Conservation (phyloP, 2,888 invertebrate species). For the Leucozona laternaria region DNA sequence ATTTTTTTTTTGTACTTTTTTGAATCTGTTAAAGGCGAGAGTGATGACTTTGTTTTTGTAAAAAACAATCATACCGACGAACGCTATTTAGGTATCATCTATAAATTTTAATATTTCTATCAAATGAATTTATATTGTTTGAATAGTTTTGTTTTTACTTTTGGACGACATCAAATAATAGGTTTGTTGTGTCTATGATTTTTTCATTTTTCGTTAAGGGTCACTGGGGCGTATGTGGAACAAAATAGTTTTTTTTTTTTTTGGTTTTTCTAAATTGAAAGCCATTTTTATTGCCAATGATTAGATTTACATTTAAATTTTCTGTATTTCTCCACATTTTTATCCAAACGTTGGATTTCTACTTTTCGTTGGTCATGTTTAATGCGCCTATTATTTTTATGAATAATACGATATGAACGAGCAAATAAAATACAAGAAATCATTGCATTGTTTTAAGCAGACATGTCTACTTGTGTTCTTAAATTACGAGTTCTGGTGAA, state of each 20-base stretch:
- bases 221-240: slow-evolving; percentile 17
- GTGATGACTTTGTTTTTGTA: slow-evolving; percentile 6
- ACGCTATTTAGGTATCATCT: no score
- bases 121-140: no score
- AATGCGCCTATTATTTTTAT: not conserved
- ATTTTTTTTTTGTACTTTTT: not conserved
- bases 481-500: not conserved
- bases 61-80: not conserved
- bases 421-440: not conserved
- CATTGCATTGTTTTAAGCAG: not conserved
- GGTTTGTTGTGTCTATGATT: no score
- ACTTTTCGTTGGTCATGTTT: not conserved
- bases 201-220: no score
- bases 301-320: no score
- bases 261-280: not conserved
- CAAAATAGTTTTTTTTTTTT: not conserved
- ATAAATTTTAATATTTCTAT: no score
- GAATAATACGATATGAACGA: not conserved
- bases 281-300: not conserved
- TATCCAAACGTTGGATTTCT: not conserved
- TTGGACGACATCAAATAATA: no score
- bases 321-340: not conserved
- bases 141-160: no score
- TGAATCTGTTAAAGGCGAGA: not conserved
- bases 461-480: not conserved